A percentile compares a stretch with the other conserved stretches of the same genome.
phyloP scores from a whole-genome alignment of 2,888 invertebrate genomes.

The Brachyptera putata region DNA sequence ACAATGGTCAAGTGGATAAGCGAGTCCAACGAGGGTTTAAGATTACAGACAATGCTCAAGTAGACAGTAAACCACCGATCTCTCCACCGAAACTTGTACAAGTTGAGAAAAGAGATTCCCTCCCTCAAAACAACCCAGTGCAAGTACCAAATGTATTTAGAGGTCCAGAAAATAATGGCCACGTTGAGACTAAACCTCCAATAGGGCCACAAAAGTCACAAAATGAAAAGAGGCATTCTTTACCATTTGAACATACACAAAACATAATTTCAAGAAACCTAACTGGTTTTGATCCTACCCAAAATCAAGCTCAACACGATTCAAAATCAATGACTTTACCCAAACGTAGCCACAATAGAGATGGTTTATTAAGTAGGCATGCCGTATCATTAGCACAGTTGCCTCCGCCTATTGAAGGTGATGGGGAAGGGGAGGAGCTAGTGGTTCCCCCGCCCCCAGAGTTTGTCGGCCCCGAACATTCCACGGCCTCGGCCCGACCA shows the following conservation, averaged over 20 bases:
- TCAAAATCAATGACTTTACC: conserved; percentile 10
- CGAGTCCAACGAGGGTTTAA: background rate
- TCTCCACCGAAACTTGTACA: background rate
- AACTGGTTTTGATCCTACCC: background rate
- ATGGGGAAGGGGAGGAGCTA: conserved; percentile 58
- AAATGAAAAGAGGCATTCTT: background rate
- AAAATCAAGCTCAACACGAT: background rate
- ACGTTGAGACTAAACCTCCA: conserved; percentile 7
- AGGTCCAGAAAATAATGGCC: background rate
- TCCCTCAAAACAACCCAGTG: background rate
- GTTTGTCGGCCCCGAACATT: conserved; percentile 45
- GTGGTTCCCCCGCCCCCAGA: conserved; percentile 56
- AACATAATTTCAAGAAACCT: background rate
- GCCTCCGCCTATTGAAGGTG: conserved; percentile 72
- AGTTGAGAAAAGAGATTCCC: background rate
- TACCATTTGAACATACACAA: conserved; percentile 1
- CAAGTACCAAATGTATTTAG: background rate
- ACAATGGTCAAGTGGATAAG: conserved; percentile 12
- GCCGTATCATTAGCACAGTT: conserved; percentile 74
- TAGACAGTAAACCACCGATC: conserved; percentile 6
- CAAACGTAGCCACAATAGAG: conserved; percentile 38
- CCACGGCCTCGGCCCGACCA: conserved; percentile 30
- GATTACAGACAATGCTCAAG: no score
- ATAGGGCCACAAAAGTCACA: background rate
- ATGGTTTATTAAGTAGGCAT: conserved; percentile 55